These are phyloP conservation scores for Apantesis nais DNA, from an alignment of 2,888 invertebrate species.

Conservation along the genomic window DNA sequence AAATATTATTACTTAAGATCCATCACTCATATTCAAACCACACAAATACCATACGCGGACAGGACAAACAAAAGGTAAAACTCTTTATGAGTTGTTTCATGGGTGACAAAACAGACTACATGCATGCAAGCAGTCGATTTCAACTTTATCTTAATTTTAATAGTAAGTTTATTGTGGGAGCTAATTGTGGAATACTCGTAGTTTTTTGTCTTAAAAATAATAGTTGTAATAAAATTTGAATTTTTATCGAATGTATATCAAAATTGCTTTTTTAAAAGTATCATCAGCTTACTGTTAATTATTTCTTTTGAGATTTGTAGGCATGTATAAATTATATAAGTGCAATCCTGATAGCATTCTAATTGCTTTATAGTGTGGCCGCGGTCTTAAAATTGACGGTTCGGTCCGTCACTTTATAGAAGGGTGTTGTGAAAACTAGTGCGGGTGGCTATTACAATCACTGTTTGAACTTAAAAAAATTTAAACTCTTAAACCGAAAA, in stretches of 20 bases:
- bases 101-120: background rate
- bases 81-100: background rate
- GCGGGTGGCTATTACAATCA: constrained; percentile 24
- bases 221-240: no score
- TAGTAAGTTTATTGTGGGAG: no score
- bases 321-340: background rate
- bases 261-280: background rate
- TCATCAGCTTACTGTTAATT: background rate
- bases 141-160: background rate
- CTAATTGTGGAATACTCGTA: background rate
- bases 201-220: no score
- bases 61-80: background rate
- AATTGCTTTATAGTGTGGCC: constrained; percentile 6
- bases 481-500: constrained; percentile 15
- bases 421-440: constrained; percentile 16
- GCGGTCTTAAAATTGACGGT: background rate
- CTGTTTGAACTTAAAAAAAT: constrained; percentile 1
- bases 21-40: background rate
- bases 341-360: background rate
- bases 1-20: constrained; percentile 42
- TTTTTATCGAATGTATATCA: background rate
- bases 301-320: background rate
- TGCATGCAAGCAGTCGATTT: no score
- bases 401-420: background rate
- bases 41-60: background rate